Conservation (phyloP, 2,797 vertebrate species). For the Leuciscus waleckii region DNA sequence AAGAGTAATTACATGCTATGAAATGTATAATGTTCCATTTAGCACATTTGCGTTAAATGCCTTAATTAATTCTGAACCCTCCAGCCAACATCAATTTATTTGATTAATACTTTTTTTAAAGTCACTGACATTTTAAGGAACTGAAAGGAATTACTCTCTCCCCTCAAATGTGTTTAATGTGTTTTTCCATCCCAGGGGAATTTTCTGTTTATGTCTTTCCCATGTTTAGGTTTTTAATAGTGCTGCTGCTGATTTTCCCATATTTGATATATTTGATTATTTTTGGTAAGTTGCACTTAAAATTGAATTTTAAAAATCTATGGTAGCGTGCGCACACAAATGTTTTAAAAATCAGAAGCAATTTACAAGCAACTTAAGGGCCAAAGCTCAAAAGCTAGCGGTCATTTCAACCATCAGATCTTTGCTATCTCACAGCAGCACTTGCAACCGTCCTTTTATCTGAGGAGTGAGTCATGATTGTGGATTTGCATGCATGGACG, state of each 20-base stretch:
- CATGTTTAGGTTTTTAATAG: conserved; percentile 17
- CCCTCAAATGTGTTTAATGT: conserved; percentile 48
- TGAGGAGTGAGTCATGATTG: conserved; percentile 44
- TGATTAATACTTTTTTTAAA: conserved; percentile 76
- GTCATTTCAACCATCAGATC: conserved; percentile 20
- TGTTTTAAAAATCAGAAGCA: conserved; percentile 5
- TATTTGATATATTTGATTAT: not conserved
- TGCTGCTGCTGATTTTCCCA: not conserved
- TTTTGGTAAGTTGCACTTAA: not conserved
- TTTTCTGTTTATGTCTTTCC: conserved; percentile 47
- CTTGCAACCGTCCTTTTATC: conserved; percentile 21
- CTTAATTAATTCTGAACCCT: conserved; percentile 79
- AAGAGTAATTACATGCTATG: conserved; percentile 67
- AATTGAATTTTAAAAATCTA: not conserved
- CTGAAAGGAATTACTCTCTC: conserved; percentile 50
- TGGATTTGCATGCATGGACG: conserved; percentile 47
- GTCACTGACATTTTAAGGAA: conserved; percentile 71
- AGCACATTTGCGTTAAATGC: conserved; percentile 77
- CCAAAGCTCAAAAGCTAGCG: conserved; percentile 1
- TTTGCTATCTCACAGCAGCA: conserved; percentile 15
- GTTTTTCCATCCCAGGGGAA: conserved; percentile 34
- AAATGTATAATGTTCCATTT: conserved; percentile 73
- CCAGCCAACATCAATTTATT: conserved; percentile 80
- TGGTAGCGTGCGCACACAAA: not conserved
- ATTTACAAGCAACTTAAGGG: not conserved